Evolutionary conservation across 2,797 vertebrate genomes (phyloP), one percentile per base, ranked within the genome.

Genomic region (Syndactyla subalaris): DNA sequence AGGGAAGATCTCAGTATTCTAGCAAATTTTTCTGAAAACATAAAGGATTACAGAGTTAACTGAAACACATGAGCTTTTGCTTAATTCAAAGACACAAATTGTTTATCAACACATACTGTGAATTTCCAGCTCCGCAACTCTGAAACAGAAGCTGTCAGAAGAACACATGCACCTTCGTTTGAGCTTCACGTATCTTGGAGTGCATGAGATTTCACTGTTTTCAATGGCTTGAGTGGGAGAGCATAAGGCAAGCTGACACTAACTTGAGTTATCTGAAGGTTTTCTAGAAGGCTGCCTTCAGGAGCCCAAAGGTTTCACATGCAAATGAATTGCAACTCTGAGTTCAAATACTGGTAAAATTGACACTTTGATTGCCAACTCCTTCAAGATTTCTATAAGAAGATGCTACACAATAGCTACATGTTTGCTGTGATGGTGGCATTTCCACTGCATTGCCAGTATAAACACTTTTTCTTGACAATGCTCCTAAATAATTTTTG

Each of bases 111-210:
- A 32, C 17, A 32, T 29, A 38, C 9, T n/a, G 16, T 51, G 24
- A 38, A 55, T 67, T 73, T 83, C 36, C 38, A 36, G 43, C 39
- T 74, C 39, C 26, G 48, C 14, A 57, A 41, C 29, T 80, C 49
- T 0, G 5, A 88, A 82, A 27, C 6, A 45, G 9, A 0, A 27
- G 22, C 18, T 80, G 26, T 36, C 43, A n/a, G 32, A 30, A 61
- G 23, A 88, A 48, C 7, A 59, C 2, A 11, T 5, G 49, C 7
- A 22, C 8, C 19, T 74, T 55, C 2, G 0, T 1, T 9, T 55
- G 38, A 84, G 24, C 9, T 52, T 71, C 71, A 46, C 41, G 12
- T 38, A 5, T 30, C 57, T 30, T 49, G 29, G 41, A 83, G 18
- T 26, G 26, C 18, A 21, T 19, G 18, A 67, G 38, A 17, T 39